Conservation (phyloP, 1,140 invertebrate genomes). For the Acyrthosiphon pisum region DNA sequence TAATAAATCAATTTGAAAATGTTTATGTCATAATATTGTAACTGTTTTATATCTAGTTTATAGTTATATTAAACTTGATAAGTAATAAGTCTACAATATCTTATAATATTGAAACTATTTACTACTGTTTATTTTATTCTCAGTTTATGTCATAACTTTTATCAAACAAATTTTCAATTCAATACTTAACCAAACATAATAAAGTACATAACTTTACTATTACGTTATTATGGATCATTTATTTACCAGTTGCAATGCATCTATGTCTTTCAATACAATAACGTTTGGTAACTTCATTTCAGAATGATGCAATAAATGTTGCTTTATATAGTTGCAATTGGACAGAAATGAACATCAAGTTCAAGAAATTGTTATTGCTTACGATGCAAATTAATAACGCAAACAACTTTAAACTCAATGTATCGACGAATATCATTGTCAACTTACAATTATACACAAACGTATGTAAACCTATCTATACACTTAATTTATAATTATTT, state of each 20-base stretch:
- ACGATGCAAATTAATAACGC: conserved; percentile 29
- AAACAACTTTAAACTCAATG: background rate
- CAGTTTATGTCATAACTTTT: background rate
- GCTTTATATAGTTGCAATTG: background rate
- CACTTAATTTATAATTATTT: background rate
- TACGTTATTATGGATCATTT: background rate
- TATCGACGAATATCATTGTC: background rate
- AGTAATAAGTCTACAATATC: background rate
- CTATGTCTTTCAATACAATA: background rate
- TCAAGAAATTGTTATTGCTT: conserved; percentile 14
- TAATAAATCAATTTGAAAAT: background rate
- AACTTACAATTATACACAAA: conserved; percentile 5
- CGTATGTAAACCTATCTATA: background rate
- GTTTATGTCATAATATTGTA: background rate
- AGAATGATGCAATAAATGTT: background rate
- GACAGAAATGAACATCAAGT: conserved; percentile 21
- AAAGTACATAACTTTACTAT: too few species aligned
- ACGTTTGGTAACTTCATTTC: background rate
- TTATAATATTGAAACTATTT: background rate
- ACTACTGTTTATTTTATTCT: background rate
- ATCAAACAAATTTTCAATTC: background rate
- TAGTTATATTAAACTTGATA: background rate
- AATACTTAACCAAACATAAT: background rate
- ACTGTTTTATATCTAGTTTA: background rate
- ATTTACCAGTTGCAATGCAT: background rate